Base-by-base conservation (phyloP, 2,113 vertebrate genomes). In the Camarhynchus parvulus region DNA sequence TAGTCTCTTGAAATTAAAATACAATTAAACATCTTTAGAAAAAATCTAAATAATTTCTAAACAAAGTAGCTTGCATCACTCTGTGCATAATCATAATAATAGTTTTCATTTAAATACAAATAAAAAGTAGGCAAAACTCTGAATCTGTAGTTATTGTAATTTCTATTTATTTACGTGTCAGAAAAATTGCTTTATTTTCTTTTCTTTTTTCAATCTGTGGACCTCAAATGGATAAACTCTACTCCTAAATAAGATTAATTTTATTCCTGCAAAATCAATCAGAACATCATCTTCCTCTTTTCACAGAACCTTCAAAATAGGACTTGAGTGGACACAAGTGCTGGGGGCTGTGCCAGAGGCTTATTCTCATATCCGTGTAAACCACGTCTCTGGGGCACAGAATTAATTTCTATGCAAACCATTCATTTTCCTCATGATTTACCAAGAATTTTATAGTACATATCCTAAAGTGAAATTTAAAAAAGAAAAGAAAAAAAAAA, bases 331-430 rank as follows among this genome's bases (percentile, higher is more conserved):
- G 73, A 75, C 85, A 64, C 15, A 90, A 90, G 25, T 50, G 61
- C 52, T 80, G n/a, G n/a, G 41, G 72, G 55, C 50, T 83, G 17
- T 58, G 85, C 44, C 58, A 95, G 63, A 2, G 16, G n/a, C 68
- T 90, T 88, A 77, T 63, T 94, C 44, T 93, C 58, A 46, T 63
- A 89, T 47, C 31, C 1, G 0, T 68, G 56, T 41, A 74, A 94
- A 47, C 30, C 75, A 37, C 7, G 11, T 73, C 52, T 25, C 37
- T 52, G 53, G 25, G 49, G 39, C 20, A 93, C 10, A 72, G 72
- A 93, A 93, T 88, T 90, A 41, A 94, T 75, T 92, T 50, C 47
- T 46, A 53, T 81, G 64, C 49, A 92, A 89, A 78, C 10, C 33
- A 94, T 42, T 83, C 5, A 61, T 61, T 86, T 83, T 88, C 17